These are phyloP conservation scores for Drosophila demipolita DNA, from an alignment of 2,888 invertebrate genomes.

Conservation along the genomic window DNA sequence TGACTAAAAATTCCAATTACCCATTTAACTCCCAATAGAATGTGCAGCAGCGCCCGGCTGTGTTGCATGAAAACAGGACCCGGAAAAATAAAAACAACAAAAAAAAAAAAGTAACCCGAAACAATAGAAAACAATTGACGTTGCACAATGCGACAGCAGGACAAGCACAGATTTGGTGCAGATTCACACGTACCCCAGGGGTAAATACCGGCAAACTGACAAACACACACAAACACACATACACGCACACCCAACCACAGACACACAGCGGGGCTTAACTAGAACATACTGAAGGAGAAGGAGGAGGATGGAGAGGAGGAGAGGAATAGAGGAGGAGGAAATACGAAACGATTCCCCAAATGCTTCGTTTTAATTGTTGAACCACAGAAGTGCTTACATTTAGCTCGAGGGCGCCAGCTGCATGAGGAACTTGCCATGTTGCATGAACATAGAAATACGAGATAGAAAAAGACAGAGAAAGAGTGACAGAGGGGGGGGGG, in stretches of 20 bases:
- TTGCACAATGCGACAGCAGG: conserved; percentile 49
- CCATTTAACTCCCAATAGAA: conserved; percentile 26
- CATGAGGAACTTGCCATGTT: conserved; percentile 27
- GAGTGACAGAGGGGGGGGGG: neutral
- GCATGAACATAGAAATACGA: conserved; percentile 4
- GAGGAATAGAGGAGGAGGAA: neutral
- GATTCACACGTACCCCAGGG: conserved; percentile 70
- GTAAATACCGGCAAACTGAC: conserved; percentile 62
- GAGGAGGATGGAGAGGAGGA: neutral
- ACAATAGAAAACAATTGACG: conserved; percentile 68
- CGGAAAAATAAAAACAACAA: neutral
- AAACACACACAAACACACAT: conserved; percentile 13
- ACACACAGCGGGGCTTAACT: conserved; percentile 13
- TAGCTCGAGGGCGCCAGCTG: conserved; percentile 44
- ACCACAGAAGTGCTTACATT: conserved; percentile 74
- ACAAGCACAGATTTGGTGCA: conserved; percentile 51
- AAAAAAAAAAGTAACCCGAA: neutral
- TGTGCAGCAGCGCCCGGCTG: conserved; percentile 23
- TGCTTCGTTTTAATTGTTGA: conserved; percentile 72
- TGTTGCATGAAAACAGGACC: neutral
- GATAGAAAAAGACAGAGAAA: neutral
- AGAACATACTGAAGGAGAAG: neutral
- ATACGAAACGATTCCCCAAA: conserved; percentile 35
- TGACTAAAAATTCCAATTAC: conserved; percentile 28
- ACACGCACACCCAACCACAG: neutral